These are phyloP conservation scores for Gallinago media DNA, from an alignment of 2,113 vertebrate genomes.

Conservation along the genomic window DNA sequence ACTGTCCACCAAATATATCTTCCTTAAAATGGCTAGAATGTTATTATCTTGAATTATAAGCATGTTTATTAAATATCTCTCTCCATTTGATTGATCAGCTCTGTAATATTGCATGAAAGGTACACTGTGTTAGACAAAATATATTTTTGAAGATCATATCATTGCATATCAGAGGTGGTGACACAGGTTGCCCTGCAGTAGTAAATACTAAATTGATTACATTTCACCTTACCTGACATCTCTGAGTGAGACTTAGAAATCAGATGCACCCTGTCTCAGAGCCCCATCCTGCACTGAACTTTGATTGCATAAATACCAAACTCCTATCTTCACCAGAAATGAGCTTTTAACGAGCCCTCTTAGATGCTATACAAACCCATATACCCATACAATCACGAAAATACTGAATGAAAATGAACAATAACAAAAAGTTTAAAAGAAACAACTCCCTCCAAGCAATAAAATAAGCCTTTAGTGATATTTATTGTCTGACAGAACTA, in stretches of 20 bases:
- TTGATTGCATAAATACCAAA: neutral
- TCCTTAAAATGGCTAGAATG: neutral
- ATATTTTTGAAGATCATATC: neutral
- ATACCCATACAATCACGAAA: neutral
- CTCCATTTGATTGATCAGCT: neutral
- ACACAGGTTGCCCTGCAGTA: neutral
- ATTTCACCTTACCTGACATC: constrained; percentile 3
- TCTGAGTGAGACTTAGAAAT: constrained; percentile 12
- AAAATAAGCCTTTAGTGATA: neutral
- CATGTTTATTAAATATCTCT: constrained; percentile 24
- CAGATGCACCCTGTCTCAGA: neutral
- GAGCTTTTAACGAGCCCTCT: neutral
- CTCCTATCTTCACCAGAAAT: neutral
- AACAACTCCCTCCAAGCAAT: neutral
- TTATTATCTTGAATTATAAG: constrained; percentile 28
- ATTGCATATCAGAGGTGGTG: neutral
- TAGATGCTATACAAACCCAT: neutral
- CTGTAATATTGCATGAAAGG: constrained; percentile 19
- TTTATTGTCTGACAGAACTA: neutral
- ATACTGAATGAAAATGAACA: neutral
- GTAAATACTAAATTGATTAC: neutral
- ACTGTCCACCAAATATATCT: neutral
- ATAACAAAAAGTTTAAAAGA: neutral
- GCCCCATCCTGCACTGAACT: neutral
- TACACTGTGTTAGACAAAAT: neutral